Evolutionary conservation across 2,113 vertebrate genomes (phyloP), one percentile per base, ranked within the genome.

Genomic region (Platysteira castanea): DNA sequence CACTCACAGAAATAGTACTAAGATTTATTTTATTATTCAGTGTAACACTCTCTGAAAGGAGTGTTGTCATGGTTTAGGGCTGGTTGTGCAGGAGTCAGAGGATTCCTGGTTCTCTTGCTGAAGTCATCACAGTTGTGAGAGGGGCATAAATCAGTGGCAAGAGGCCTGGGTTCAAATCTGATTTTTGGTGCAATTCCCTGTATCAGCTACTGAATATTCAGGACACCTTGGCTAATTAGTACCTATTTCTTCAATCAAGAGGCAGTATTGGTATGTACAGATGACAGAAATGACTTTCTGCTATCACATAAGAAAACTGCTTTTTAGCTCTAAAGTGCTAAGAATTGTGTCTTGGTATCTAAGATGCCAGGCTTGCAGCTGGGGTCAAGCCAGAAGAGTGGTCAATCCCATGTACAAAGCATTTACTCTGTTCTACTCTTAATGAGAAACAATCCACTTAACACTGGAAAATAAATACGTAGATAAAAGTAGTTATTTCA

Each of bases 401-500:
- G 67, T 83, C 81, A 85, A 11, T 53, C 39, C 33, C 0, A 0
- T 8, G 7, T 31, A 60, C 63, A 68, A 93, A 77, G 26, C 17
- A 50, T 84, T 91, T 84, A 8, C 10, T 77, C 1, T 81, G 33
- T 88, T 93, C 50, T 70, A 20, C 23, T 64, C 19, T 42, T 78
- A 77, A 84, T 64, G 54, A 88, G 53, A 88, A 83, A 84, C 24
- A 49, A 87, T 60, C n/a, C 53, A 81, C 71, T 86, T 84, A 86
- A 60, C 22, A 30, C 9, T 70, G 31, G 37, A 75, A 96, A 95
- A 92, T 94, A 93, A 90, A 90, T 56, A 84, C 26, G 46, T 28
- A 90, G 85, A 89, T 87, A 82, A 86, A 84, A 94, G 31, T 81
- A 77, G 59, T 90, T 90, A 49, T 41, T 94, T 86, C 80, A 95